Base-by-base conservation (phyloP, 1,140 invertebrate genomes). In the Tribolium madens region DNA sequence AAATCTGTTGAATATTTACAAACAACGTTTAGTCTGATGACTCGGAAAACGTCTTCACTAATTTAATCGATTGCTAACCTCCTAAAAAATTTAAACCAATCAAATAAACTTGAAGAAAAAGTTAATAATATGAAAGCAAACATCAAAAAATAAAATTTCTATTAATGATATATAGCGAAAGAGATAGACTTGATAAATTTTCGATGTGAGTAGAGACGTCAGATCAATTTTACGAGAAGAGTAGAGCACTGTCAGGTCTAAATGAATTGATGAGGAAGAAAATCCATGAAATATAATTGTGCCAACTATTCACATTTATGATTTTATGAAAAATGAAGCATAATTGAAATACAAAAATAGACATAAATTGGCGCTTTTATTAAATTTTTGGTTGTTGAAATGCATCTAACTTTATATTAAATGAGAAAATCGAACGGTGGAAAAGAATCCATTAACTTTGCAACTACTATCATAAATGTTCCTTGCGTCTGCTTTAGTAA, bases 1-100 rank as follows among this genome's bases (percentile, higher is more conserved):
- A 57, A 64, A 64, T 64, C 57, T 64, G 57, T 64, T 64, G 57
- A 64, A 64, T 64, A 64, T 64, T 64, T 64, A 64, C 57, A 64
- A 31, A 26, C 26, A 64, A 64, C 57, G 31, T 64, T 33, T 26
- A 33, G 21, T 64, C 21, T 64, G 57, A 64, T 64, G 57, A 33
- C 57, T 33, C 13, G 57, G 17, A n/a, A 33, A 64, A 33, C 57
- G 57, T 64, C 21, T 12, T 33, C 21, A 12, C 26, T 64, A 33
- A 64, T 64, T 17, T 50, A n/a, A 33, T 64, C n/a, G 21, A 64
- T 64, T 13, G 18, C 9, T 15, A 3, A 9, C 3, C 5, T 60
- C n/a, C 18, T 26, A 10, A 60, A 60, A 21, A 18, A 18, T 18
- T 26, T 9, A 60, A 60, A 4, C 18, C 9, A 13, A 47, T 47